These are phyloP conservation scores for Ciconia boyciana DNA, from an alignment of 2,113 vertebrate genomes.

Conservation along the genomic window DNA sequence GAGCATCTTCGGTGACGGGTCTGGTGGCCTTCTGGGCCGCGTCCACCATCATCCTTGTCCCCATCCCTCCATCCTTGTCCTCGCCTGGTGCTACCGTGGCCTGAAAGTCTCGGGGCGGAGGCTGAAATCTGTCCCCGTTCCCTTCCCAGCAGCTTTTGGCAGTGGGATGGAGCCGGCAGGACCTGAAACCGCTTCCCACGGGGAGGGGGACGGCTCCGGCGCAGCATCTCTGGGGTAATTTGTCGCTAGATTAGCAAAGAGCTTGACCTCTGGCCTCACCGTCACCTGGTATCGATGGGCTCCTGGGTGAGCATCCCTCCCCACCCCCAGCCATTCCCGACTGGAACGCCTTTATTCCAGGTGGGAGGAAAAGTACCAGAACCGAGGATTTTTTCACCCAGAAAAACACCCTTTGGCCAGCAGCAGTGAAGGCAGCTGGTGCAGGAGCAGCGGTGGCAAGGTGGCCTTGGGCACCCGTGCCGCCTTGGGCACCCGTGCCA, in stretches of 20 bases:
- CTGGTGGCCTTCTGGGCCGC: not conserved
- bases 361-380: accelerated
- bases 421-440: not conserved
- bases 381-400: not conserved
- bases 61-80: accelerated
- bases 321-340: accelerated
- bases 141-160: not conserved
- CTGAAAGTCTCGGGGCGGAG: not conserved
- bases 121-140: not conserved
- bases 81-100: accelerated
- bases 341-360: not conserved
- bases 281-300: not conserved
- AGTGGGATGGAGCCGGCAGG: accelerated
- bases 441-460: not conserved
- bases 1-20: accelerated
- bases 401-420: not conserved
- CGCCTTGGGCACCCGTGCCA: accelerated
- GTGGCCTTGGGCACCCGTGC: not conserved
- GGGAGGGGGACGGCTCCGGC: not conserved
- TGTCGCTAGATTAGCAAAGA: constrained; percentile 21
- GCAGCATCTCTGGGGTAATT: not conserved
- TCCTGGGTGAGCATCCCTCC: not conserved
- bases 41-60: not conserved
- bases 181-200: not conserved
- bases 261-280: constrained; percentile 3